Base-by-base conservation (phyloP, 2,797 vertebrate species). In the Coranthus polyacanthus region DNA sequence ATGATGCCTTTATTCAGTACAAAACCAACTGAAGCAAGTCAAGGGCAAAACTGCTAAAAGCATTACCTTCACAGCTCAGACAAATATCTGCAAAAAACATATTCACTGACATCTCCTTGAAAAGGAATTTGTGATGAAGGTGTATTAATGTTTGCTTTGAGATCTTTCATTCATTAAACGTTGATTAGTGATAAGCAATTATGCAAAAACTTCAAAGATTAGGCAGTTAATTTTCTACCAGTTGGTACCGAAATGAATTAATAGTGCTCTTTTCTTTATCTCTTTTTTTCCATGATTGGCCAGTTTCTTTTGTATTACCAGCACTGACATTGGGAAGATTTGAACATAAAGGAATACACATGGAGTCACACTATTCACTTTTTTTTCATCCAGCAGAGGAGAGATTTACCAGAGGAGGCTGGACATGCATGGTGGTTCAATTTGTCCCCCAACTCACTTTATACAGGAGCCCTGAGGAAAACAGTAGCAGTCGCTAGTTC, bases 1-100 rank as follows among this genome's bases (percentile, higher is more conserved):
- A 93, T 89, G 61, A 86, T 73, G 82, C 83, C 85, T 91, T 88
- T 83, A 88, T 90, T 88, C 81, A 81, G 69, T 70, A 73, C 56
- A 79, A 87, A 90, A 88, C 78, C 84, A 81, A 85, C 79, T 73
- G 66, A 77, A 73, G 80, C 84, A 66, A 88, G 88, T 92, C 90
- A 89, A 92, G 91, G 91, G 85, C 91, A 88, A 77, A 77, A 74
- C 68, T 66, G 72, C 82, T 24, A 60, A 86, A n/a, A 76, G 75
- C 73, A 72, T 87, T 81, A 70, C 53, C 83, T 56, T 64, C 71
- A 62, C 55, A 21, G 79, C 81, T 82, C 73, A 75, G 66, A 79
- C 72, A 85, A 89, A 91, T 58, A 78, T 76, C 38, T 75, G 85
- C 83, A 83, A 82, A 74, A 70, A 80, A 68, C 65, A 65, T 66